These are phyloP conservation scores for Hemitrygon akajei DNA, from an alignment of 2,797 vertebrate species.

Conservation along the genomic window DNA sequence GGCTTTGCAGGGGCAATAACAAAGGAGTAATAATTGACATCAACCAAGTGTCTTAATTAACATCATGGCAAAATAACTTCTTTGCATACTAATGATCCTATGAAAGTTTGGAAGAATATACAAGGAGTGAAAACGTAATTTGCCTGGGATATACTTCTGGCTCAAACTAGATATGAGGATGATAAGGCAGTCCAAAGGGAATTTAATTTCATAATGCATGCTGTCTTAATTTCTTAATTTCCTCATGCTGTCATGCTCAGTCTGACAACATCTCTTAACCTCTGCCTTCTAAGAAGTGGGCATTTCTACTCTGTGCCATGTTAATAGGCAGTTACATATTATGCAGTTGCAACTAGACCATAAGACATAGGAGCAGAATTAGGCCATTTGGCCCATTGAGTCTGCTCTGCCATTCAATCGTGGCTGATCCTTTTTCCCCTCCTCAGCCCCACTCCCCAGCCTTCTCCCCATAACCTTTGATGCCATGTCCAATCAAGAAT, in stretches of 20 bases:
- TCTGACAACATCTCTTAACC: not conserved
- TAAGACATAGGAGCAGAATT: too few species aligned
- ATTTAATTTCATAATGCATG: not conserved
- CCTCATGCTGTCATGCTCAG: not conserved
- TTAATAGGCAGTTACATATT: not conserved
- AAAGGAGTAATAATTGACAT: not conserved
- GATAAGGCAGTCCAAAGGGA: not conserved
- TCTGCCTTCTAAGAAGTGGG: not conserved
- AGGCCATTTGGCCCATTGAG: too few species aligned
- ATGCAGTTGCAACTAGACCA: too few species aligned
- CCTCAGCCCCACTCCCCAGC: too few species aligned
- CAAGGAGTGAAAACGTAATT: not conserved
- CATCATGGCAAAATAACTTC: not conserved
- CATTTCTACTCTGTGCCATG: slow-evolving; percentile 2
- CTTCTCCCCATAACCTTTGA: too few species aligned
- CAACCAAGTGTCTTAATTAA: not conserved
- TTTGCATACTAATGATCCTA: not conserved
- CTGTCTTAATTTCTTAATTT: too few species aligned
- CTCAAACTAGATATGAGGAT: not conserved
- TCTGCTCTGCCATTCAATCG: too few species aligned
- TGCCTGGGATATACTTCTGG: not conserved
- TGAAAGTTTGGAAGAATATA: not conserved
- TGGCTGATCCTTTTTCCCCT: too few species aligned
- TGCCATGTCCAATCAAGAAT: too few species aligned
- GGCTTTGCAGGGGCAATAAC: not conserved